Evolutionary conservation across 2,113 vertebrate genomes (phyloP).

Genomic region (Nerophis lumbriciformis): DNA sequence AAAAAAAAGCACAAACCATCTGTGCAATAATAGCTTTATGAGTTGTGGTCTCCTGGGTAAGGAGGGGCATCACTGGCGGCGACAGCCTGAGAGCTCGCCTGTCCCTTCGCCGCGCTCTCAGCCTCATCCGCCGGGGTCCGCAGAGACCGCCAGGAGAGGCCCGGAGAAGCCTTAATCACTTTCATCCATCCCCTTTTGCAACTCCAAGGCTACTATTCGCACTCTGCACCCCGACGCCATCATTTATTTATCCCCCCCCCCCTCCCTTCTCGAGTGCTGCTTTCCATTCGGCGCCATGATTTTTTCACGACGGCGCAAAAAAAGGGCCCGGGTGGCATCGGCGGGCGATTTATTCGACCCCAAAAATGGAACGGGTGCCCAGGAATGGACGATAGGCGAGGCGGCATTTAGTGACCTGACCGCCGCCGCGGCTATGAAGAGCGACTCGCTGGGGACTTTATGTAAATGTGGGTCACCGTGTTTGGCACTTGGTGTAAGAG

Average conservation of each 20-base stretch:
- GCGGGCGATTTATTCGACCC: conserved; percentile 33
- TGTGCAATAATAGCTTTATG: conserved; percentile 66
- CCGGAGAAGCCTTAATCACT: conserved; percentile 61
- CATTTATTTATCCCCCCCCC: conserved; percentile 64
- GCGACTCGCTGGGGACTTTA: conserved; percentile 33
- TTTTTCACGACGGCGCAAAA: conserved; percentile 22
- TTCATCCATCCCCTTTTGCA: conserved; percentile 31
- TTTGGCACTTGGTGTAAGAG: conserved; percentile 36
- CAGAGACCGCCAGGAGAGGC: conserved; percentile 57
- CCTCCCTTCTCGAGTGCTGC: conserved; percentile 26
- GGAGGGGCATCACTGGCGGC: conserved; percentile 50
- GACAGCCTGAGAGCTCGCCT: conserved; percentile 72
- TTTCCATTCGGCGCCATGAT: conserved; percentile 46
- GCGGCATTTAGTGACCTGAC: conserved; percentile 24
- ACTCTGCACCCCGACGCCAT: conserved; percentile 50
- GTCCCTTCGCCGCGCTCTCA: conserved; percentile 57
- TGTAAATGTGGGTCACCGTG: conserved; percentile 65
- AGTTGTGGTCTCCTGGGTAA: conserved; percentile 60
- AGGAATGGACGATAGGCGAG: conserved; percentile 6
- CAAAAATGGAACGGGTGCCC: conserved; percentile 16
- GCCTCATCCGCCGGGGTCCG: conserved; percentile 57
- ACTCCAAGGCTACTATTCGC: conserved; percentile 38
- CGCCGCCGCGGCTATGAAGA: conserved; percentile 26
- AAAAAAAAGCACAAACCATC: conserved; percentile 58
- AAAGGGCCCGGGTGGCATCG: conserved; percentile 44